Evolutionary conservation across 2,113 vertebrate species (phyloP), one percentile per base, ranked within the genome.

Genomic region (Psettodes erumei): DNA sequence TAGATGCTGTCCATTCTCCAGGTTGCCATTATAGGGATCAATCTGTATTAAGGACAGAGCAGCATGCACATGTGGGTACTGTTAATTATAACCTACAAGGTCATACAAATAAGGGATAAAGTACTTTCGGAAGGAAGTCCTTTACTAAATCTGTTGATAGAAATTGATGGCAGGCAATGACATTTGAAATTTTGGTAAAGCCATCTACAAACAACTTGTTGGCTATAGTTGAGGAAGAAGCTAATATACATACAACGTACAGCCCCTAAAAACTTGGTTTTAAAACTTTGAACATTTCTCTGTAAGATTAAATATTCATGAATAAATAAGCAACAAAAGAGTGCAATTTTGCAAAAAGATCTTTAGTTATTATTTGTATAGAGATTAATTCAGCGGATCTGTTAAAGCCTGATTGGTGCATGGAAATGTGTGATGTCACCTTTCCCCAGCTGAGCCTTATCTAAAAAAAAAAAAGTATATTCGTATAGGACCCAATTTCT

Each of bases 21-120:
- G 51, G 48, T 28, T 62, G 33, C 2, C 32, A 30, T 13, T 58
- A 50, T 35, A 45, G 37, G 59, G 60, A 70, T 35, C 25, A 23
- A 2, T 8, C 6, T 40, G 5, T 30, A 50, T 23, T 53, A 18
- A 79, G 32, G 13, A 65, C 21, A 23, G 12, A 16, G 71, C 47
- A 60, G n/a, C n/a, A n/a, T 32, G 38, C 45, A 67, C 42, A 63
- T 45, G 21, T 77, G 60, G 65, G 13, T 79, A 45, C 47, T 63
- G 58, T 30, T 82, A 19, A 56, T 67, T 50, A 54, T 23, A 40
- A 3, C 33, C 18, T 9, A 54, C 38, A 25, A 16, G 0, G 25
- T 65, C 68, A 67, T 54, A 54, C 58, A 79, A 70, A 71, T 70
- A 59, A 12, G 12, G 37, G 23, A 60, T 45, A 1, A 60, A 38